Conservation (phyloP, 2,888 invertebrate genomes). For the Mimachlamys varia region DNA sequence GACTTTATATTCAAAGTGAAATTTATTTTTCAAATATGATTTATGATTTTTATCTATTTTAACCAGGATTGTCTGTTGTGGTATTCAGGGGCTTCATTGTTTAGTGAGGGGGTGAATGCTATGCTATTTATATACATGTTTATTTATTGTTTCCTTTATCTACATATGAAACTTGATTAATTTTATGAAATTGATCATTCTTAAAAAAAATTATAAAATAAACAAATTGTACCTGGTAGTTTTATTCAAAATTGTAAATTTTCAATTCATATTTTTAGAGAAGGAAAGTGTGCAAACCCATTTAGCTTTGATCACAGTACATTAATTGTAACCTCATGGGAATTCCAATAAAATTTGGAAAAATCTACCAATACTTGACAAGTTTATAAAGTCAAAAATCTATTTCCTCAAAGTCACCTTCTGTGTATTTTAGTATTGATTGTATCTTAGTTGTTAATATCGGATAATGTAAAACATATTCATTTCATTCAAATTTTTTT, state of each 20-base stretch:
- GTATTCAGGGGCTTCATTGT: conserved; percentile 10
- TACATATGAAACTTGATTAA: not conserved
- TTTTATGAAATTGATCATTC: not conserved
- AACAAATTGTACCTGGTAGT: too few relatives aligned
- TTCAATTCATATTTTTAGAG: not conserved
- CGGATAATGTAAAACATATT: too few relatives aligned
- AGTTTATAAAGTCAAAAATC: too few relatives aligned
- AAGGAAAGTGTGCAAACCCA: too few relatives aligned
- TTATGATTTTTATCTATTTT: not conserved
- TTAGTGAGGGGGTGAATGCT: not conserved
- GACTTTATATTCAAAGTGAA: not conserved
- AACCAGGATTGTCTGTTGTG: not conserved
- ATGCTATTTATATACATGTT: not conserved
- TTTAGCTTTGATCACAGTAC: too few relatives aligned
- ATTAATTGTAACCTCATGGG: too few relatives aligned
- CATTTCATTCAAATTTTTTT: too few relatives aligned
- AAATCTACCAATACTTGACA: too few relatives aligned
- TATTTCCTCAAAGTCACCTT: too few relatives aligned
- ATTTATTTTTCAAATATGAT: not conserved
- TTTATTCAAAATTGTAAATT: not conserved
- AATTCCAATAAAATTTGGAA: too few relatives aligned
- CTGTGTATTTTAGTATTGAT: too few relatives aligned
- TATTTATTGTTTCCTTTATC: not conserved
- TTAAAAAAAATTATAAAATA: not conserved
- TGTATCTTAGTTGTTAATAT: too few relatives aligned